Evolutionary conservation across 2,888 invertebrate genomes (phyloP).

Genomic region (Ypsolopha sequella): DNA sequence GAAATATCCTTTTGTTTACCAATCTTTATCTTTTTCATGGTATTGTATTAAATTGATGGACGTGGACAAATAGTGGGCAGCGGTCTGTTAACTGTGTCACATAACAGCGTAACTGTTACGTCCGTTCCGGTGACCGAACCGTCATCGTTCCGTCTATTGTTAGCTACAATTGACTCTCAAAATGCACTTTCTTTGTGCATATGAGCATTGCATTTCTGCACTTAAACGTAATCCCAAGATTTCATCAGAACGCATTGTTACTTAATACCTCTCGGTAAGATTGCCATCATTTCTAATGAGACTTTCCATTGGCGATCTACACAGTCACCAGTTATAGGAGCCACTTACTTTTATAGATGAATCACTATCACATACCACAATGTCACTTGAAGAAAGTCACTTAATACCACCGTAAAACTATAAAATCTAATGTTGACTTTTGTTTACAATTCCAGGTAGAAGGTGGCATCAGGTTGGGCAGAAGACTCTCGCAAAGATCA

Average conservation of each 20-base stretch:
- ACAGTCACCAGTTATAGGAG: no score
- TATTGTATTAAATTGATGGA: no score
- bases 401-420: no score
- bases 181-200: slow-evolving; percentile 13
- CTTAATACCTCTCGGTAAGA: slow-evolving; percentile 9
- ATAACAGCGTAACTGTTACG: not conserved
- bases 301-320: no score
- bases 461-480: slow-evolving; percentile 33
- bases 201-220: slow-evolving; percentile 8
- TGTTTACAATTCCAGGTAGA: slow-evolving; percentile 38
- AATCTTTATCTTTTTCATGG: no score
- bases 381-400: no score
- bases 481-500: slow-evolving; percentile 32
- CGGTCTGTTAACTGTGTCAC: not conserved
- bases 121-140: slow-evolving; percentile 27
- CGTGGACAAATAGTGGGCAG: not conserved
- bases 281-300: slow-evolving; percentile 14
- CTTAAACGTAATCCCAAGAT: slow-evolving; percentile 17
- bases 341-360: no score
- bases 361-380: no score
- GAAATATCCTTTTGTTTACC: no score
- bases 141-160: slow-evolving; percentile 14
- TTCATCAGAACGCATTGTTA: slow-evolving; percentile 23
- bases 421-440: no score
- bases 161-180: not conserved